Conservation (phyloP, 2,113 vertebrate genomes). For the Rostratula benghalensis region DNA sequence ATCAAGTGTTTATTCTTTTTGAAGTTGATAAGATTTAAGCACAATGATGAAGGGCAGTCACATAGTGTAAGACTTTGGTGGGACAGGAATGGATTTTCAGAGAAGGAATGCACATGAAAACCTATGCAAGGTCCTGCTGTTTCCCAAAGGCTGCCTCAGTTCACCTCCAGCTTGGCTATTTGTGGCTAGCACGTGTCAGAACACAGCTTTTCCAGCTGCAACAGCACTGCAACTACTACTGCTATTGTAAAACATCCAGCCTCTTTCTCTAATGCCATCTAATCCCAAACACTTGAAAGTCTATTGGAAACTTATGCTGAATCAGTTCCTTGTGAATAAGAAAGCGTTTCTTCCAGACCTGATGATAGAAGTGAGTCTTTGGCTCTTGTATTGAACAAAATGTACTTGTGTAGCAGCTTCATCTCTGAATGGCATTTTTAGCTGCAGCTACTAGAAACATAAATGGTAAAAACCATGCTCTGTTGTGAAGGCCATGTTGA, state of each 20-base stretch:
- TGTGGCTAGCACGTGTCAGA: not conserved
- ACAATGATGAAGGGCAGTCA: not conserved
- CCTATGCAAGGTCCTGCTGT: not conserved
- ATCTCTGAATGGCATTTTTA: conserved; percentile 15
- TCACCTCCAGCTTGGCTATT: not conserved
- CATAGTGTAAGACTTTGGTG: not conserved
- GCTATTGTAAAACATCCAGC: not conserved
- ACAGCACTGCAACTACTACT: not conserved
- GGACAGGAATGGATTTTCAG: not conserved
- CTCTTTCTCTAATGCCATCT: not conserved
- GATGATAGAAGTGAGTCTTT: not conserved
- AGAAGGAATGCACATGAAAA: not conserved
- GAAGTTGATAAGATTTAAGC: not conserved
- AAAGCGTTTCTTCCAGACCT: conserved; percentile 20
- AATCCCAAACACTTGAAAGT: conserved; percentile 39
- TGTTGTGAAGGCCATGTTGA: conserved; percentile 7
- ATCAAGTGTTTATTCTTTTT: not conserved
- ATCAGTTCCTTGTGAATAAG: conserved; percentile 26
- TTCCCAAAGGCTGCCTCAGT: not conserved
- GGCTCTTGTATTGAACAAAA: conserved; percentile 6
- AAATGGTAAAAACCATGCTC: not conserved
- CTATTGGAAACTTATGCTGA: not conserved
- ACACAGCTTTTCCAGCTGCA: not conserved
- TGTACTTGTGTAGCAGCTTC: conserved; percentile 23
- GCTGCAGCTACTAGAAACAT: not conserved